Base-by-base conservation (phyloP, 2,797 vertebrate genomes). In the Neosilurus mollespiculum region DNA sequence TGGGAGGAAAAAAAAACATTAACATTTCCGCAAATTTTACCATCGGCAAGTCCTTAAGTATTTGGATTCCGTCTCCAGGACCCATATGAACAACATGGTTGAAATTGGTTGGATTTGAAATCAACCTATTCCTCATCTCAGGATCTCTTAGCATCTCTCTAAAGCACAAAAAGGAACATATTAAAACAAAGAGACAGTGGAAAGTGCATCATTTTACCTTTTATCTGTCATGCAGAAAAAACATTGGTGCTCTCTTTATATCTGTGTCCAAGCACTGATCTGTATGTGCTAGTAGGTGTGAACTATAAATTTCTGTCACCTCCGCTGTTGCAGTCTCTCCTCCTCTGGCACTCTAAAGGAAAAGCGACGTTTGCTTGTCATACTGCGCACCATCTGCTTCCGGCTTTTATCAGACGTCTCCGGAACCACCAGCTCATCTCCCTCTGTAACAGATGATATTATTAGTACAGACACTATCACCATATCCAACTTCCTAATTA, bases 11-110 rank as follows among this genome's bases (percentile, higher is more conserved):
- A 12, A 30, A 30, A 30, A 30, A 30, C 30, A 30, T 30, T 26
- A 16, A 26, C 12, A 54, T 30, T 54, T 78, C n/a, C 53, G 51
- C n/a, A 7, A 43, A 24, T 73, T 49, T 79, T 95, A 99, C 98
- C 97, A 97, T 96, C 81, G 98, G 98, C 86, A 99, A 93, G 91
- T 99, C 98, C 94, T 98, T 99, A 62, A 99, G 96, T 90, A 99
- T 99, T 93, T 99, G 98, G 92, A 99, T 98, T 83, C 98, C 97
- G 80, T 99, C 98, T 90, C 98, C 98, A 85, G 98, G 98, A 88
- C 98, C 98, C 98, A 99, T 99, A 93, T 99, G 98, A 91, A 97
- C 98, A 93, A 99, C 97, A 81, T 99, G 98, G 94, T 99, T 99
- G 94, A 99, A 99, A 95, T 99, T 99, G 91, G 97, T 99, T 91